Conservation (phyloP, 1,140 invertebrate species). For the Adoxophyes honmai region DNA sequence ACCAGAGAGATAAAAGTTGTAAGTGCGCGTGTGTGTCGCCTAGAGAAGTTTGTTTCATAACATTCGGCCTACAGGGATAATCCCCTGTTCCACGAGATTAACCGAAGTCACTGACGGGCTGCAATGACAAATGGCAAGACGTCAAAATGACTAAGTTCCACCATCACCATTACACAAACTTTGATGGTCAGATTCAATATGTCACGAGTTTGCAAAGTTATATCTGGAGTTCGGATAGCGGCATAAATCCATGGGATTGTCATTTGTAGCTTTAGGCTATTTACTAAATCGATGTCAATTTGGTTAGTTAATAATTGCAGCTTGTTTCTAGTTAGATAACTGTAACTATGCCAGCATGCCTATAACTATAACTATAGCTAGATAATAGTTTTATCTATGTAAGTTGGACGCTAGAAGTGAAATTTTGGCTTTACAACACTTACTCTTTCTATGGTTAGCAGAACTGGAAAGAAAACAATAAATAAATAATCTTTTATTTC, state of each 20-base stretch:
- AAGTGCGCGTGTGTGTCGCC: slow-evolving; percentile 1
- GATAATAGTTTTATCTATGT: too few species aligned
- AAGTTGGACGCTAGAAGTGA: neutral
- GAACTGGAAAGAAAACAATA: too few species aligned
- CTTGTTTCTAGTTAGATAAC: neutral
- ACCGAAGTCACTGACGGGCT: slow-evolving; percentile 21
- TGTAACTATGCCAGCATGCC: too few species aligned
- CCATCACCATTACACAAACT: slow-evolving; percentile 26
- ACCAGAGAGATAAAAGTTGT: slow-evolving; percentile 13
- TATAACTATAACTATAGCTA: too few species aligned
- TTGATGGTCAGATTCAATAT: slow-evolving; percentile 23
- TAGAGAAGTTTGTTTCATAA: slow-evolving; percentile 27
- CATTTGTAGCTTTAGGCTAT: neutral
- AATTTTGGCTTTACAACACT: neutral
- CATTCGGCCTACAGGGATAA: slow-evolving; percentile 39
- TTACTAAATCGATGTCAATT: neutral
- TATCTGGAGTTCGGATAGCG: slow-evolving; percentile 16
- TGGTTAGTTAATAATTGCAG: neutral
- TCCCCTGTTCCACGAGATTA: slow-evolving; percentile 49
- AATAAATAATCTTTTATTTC: too few species aligned
- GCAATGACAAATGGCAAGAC: slow-evolving; percentile 40
- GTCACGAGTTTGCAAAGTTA: slow-evolving; percentile 18
- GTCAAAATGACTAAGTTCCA: slow-evolving; percentile 27
- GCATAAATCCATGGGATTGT: neutral
- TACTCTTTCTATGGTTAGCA: too few species aligned